Percentiles rank a stretch among this genome's conserved stretches.
These are phyloP conservation scores for Buathra laborator DNA, from an alignment of 2,888 invertebrate species.

Conservation along the genomic window DNA sequence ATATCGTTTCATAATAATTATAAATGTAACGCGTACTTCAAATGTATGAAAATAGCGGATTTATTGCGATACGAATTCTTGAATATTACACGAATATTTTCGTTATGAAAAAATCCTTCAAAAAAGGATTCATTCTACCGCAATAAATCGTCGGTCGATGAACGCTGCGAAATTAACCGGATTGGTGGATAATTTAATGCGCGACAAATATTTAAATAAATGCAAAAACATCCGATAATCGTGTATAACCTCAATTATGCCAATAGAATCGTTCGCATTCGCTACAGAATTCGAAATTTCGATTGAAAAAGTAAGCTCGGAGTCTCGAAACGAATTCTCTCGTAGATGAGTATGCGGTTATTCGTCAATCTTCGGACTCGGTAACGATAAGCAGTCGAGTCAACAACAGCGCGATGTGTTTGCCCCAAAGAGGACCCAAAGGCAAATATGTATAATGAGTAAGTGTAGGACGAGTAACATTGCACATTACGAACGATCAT, in stretches of 20 bases:
- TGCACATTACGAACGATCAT: background rate
- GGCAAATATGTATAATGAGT: slow-evolving; percentile 2
- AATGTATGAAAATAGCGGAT: no score
- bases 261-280: background rate
- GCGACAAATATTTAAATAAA: no score
- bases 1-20: slow-evolving; percentile 26
- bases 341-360: background rate
- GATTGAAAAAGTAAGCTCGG: background rate
- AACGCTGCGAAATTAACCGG: no score
- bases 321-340: background rate
- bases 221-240: no score
- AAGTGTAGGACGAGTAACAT: background rate
- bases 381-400: slow-evolving; percentile 17
- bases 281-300: background rate
- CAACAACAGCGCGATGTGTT: background rate
- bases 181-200: no score
- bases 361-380: slow-evolving; percentile 8
- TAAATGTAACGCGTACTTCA: slow-evolving; percentile 7
- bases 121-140: no score
- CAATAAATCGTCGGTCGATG: no score
- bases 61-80: no score
- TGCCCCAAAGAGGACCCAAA: background rate
- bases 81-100: no score
- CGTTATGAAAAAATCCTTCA: no score
- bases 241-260: no score